phyloP scores from a whole-genome alignment of 2,888 invertebrate genomes.

The Tinea trinotella region DNA sequence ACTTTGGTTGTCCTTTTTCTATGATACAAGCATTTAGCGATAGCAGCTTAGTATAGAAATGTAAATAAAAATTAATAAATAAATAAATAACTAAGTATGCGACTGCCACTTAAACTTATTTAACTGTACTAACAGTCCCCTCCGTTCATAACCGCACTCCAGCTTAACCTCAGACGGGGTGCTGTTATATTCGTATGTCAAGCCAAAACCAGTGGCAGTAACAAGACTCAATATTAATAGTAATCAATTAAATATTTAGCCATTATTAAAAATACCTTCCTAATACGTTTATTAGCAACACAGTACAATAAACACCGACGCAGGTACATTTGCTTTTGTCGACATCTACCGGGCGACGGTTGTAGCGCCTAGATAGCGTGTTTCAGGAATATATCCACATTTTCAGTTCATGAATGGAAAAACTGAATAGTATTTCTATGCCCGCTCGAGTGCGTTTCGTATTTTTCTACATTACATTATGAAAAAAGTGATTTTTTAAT shows the following conservation, averaged over 20 bases:
- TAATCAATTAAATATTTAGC: background rate
- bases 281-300: slow-evolving; percentile 2
- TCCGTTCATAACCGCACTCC: no score
- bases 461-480: background rate
- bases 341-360: slow-evolving; percentile 16
- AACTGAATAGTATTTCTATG: slow-evolving; percentile 1
- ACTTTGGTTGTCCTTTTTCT: no score
- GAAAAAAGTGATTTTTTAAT: background rate
- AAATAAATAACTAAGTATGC: no score
- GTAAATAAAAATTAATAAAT: no score
- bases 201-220: no score
- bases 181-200: no score
- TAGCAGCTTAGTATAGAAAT: no score
- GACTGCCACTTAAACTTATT: no score
- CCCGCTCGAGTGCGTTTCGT: background rate
- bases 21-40: no score
- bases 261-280: background rate
- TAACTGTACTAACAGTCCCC: no score
- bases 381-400: slow-evolving; percentile 13
- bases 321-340: slow-evolving; percentile 14
- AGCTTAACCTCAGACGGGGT: no score
- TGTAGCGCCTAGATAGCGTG: slow-evolving; percentile 14
- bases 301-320: background rate
- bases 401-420: background rate
- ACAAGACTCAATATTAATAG: no score